These are phyloP conservation scores for Ischnura elegans DNA, from an alignment of 2,888 invertebrate genomes.

Conservation along the genomic window DNA sequence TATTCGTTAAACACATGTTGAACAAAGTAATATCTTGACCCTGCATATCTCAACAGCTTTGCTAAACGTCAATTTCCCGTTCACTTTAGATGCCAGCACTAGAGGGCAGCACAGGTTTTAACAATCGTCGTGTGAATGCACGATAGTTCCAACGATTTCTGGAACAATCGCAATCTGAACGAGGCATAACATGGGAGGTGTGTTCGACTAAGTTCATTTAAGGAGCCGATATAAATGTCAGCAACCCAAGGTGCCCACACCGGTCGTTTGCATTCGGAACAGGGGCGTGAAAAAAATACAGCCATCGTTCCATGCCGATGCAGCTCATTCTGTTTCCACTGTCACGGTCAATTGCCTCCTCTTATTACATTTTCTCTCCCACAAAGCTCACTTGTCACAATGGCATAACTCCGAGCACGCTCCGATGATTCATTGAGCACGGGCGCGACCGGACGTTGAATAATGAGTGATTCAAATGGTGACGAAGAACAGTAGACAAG, in stretches of 20 bases:
- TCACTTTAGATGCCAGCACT: too few relatives aligned
- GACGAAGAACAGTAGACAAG: background rate
- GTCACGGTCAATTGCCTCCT: background rate
- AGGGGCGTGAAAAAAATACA: background rate
- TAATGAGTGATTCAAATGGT: background rate
- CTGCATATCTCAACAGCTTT: too few relatives aligned
- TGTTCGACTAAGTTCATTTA: too few relatives aligned
- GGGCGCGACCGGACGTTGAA: background rate
- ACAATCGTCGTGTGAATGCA: too few relatives aligned
- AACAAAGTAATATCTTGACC: too few relatives aligned
- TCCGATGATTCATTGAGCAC: background rate
- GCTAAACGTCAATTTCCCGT: too few relatives aligned
- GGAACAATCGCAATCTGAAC: too few relatives aligned
- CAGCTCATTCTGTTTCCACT: background rate
- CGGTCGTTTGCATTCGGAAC: background rate
- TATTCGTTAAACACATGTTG: too few relatives aligned
- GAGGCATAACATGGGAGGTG: too few relatives aligned
- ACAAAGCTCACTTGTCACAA: background rate
- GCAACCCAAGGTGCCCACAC: too few relatives aligned
- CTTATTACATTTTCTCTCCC: background rate
- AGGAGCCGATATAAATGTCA: background rate
- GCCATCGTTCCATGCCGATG: background rate
- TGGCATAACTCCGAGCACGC: background rate
- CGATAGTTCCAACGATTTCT: too few relatives aligned
- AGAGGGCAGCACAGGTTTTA: too few relatives aligned